Conservation (phyloP, 2,888 invertebrate species). For the Zaprionus obscuricornis region DNA sequence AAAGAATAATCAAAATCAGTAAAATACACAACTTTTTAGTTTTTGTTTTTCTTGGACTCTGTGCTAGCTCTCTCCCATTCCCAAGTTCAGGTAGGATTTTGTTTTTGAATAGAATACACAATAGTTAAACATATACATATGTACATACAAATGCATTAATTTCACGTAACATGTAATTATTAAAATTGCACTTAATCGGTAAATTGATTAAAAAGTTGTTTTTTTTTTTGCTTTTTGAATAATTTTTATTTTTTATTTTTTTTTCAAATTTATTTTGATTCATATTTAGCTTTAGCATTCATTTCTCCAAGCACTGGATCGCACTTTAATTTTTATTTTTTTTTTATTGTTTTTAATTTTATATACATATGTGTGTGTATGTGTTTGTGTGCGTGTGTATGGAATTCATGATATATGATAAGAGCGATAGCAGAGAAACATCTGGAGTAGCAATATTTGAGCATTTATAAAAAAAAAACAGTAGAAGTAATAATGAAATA, state of each 20-base stretch:
- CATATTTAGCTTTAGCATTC: slow-evolving; percentile 76
- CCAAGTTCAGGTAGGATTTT: slow-evolving; percentile 83
- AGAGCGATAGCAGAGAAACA: slow-evolving; percentile 46
- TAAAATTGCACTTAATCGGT: slow-evolving; percentile 53
- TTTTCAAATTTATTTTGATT: no score
- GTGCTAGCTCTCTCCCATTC: slow-evolving; percentile 84
- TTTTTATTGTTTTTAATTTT: slow-evolving; percentile 12
- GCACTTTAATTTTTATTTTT: slow-evolving; percentile 42
- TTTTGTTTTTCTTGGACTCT: slow-evolving; percentile 71
- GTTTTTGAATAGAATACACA: slow-evolving; percentile 69
- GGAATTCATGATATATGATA: slow-evolving; percentile 45
- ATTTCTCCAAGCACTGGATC: slow-evolving; percentile 63
- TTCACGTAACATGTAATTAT: slow-evolving; percentile 46
- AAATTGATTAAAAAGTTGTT: slow-evolving; percentile 42
- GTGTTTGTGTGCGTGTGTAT: slow-evolving; percentile 7
- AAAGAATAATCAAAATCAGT: slow-evolving; percentile 39
- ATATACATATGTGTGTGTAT: neutral
- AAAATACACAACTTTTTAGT: slow-evolving; percentile 35
- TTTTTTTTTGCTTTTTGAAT: slow-evolving; percentile 26
- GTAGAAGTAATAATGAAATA: slow-evolving; percentile 44
- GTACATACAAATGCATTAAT: slow-evolving; percentile 51
- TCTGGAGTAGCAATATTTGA: slow-evolving; percentile 29
- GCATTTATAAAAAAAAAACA: no score
- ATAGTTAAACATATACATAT: slow-evolving; percentile 37
- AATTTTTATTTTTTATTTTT: slow-evolving; percentile 13